These are phyloP conservation scores for Ormyrus pomaceus DNA, from an alignment of 2,888 invertebrate species.

Conservation along the genomic window DNA sequence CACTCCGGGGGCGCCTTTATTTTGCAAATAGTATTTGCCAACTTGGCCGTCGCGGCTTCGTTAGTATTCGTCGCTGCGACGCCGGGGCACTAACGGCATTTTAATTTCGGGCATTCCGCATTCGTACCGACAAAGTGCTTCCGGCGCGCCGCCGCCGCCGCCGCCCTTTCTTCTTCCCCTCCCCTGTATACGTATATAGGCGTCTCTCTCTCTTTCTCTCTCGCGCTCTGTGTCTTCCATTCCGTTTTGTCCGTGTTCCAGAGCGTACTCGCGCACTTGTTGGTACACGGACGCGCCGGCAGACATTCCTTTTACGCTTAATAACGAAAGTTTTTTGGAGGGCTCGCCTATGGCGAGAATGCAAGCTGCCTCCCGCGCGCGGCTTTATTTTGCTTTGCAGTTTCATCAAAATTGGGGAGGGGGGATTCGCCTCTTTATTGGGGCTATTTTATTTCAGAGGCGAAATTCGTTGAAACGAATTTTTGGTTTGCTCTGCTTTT, in stretches of 20 bases:
- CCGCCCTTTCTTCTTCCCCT: constrained; percentile 5
- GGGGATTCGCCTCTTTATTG: too few species aligned
- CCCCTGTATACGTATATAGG: neutral
- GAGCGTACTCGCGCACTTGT: constrained; percentile 4
- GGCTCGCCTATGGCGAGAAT: neutral
- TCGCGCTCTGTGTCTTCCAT: constrained; percentile 2
- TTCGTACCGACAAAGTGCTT: constrained; percentile 63
- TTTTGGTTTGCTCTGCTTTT: too few species aligned
- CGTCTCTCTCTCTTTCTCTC: neutral
- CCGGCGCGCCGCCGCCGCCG: constrained; percentile 38
- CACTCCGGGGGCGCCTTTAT: constrained; percentile 59
- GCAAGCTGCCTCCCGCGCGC: too few species aligned
- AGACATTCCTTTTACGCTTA: constrained; percentile 29
- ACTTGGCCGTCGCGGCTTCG: constrained; percentile 60
- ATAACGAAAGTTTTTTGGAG: constrained; percentile 37
- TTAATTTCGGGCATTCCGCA: constrained; percentile 65
- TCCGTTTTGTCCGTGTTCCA: neutral
- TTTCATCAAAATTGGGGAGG: too few species aligned
- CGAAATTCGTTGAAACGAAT: too few species aligned
- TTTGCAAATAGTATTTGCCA: constrained; percentile 69
- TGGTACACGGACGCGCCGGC: constrained; percentile 8
- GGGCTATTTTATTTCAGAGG: too few species aligned
- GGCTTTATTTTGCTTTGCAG: too few species aligned
- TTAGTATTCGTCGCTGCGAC: constrained; percentile 64
- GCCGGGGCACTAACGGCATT: constrained; percentile 62